Percentiles rank a stretch among this genome's conserved stretches.
phyloP scores from a whole-genome alignment of 2,888 invertebrate genomes.

The Sphecodes monilicornis region DNA sequence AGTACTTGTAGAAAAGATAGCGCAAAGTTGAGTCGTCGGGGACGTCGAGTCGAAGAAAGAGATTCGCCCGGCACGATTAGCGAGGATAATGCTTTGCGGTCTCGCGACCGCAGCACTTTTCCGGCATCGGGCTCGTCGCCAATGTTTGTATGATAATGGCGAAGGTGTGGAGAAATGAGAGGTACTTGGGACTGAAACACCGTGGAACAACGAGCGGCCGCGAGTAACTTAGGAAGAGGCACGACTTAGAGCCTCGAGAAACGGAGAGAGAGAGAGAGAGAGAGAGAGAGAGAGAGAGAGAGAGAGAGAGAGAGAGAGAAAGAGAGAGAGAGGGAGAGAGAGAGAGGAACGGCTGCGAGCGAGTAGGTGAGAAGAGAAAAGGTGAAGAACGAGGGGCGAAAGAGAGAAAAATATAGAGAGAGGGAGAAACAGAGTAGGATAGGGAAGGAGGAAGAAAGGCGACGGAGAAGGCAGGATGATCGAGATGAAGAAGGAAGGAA shows the following conservation, averaged over 20 bases:
- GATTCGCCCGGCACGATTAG: conserved; percentile 73
- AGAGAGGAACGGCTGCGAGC: conserved; percentile 17
- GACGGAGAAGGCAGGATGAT: conserved; percentile 17
- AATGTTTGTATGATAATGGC: conserved; percentile 84
- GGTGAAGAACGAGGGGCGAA: conserved; percentile 23
- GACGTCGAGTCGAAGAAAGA: conserved; percentile 30
- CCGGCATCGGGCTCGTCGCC: conserved; percentile 80
- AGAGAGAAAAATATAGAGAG: conserved; percentile 20
- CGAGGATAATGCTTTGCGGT: conserved; percentile 77
- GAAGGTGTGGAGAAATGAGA: conserved; percentile 82
- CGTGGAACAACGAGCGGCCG: conserved; percentile 50
- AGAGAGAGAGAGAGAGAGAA: too few relatives aligned
- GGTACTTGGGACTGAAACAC: conserved; percentile 65
- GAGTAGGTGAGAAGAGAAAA: conserved; percentile 42
- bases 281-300: neutral
- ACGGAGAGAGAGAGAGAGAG: conserved; percentile 35
- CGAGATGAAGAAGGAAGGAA: conserved; percentile 55
- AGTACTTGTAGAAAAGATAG: neutral
- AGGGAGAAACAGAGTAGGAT: conserved; percentile 22
- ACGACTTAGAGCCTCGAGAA: conserved; percentile 19
- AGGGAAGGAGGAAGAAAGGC: conserved; percentile 15
- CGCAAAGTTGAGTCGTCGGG: neutral
- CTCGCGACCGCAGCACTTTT: conserved; percentile 78
- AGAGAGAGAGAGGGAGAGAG: conserved; percentile 13
- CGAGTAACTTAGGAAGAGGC: conserved; percentile 48